Conservation (phyloP, 2,113 vertebrate species). For the Microcebus jonahi region DNA sequence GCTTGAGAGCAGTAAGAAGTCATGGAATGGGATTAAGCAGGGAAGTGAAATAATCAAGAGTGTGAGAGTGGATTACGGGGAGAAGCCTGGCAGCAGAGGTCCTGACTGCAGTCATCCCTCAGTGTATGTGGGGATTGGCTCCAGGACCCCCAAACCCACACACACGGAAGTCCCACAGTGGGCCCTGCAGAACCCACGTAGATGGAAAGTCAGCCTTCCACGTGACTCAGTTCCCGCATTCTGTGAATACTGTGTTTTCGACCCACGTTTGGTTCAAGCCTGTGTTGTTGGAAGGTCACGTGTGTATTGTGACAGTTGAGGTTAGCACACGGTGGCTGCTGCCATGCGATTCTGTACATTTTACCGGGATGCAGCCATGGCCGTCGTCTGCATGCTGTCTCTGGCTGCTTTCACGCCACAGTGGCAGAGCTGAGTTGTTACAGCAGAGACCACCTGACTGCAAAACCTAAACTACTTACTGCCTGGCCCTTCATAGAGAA, state of each 20-base stretch:
- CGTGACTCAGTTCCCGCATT: no score
- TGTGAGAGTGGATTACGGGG: background rate
- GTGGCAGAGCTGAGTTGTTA: background rate
- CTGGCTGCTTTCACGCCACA: background rate
- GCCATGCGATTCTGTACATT: no score
- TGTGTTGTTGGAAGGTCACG: background rate
- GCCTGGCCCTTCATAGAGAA: background rate
- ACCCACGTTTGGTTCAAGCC: background rate
- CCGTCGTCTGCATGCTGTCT: background rate
- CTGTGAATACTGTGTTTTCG: background rate
- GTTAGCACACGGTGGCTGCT: background rate
- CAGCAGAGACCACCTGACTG: background rate
- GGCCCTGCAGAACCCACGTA: background rate
- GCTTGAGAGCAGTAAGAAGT: background rate
- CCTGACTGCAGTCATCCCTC: background rate
- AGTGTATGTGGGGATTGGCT: background rate
- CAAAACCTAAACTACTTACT: background rate
- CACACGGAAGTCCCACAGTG: accelerated
- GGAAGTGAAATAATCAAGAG: background rate
- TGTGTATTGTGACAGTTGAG: background rate
- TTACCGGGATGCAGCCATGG: accelerated
- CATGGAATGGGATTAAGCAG: background rate
- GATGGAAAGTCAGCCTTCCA: background rate
- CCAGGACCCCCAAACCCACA: background rate
- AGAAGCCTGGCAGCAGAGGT: background rate